Evolutionary conservation across 2,888 invertebrate species (phyloP).

Genomic region (Cinara cedri): DNA sequence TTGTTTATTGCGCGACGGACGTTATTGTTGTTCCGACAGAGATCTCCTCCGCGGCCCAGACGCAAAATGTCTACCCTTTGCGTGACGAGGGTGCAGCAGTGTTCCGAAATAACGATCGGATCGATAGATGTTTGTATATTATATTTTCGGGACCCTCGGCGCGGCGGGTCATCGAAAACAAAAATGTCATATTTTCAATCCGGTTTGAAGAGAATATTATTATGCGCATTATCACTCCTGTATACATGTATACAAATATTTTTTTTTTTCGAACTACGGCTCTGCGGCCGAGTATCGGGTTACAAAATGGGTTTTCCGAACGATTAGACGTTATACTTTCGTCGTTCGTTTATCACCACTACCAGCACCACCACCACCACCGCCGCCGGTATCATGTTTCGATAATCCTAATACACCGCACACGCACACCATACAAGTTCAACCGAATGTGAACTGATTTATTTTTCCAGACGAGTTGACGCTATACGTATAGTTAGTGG

Average conservation of each 20-base stretch:
- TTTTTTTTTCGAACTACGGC: too few relatives aligned
- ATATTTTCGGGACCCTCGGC: background rate
- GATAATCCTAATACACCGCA: background rate
- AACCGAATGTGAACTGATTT: constrained; percentile 3
- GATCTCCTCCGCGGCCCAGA: background rate
- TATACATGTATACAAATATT: too few relatives aligned
- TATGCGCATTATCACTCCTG: too few relatives aligned
- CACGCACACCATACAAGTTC: constrained; percentile 10
- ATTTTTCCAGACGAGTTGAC: constrained; percentile 26
- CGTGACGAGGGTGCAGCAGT: constrained; percentile 18
- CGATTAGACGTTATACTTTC: constrained; percentile 42
- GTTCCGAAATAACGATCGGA: background rate
- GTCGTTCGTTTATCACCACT: background rate
- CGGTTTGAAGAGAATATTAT: constrained; percentile 8
- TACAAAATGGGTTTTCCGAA: constrained; percentile 48
- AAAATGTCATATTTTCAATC: constrained; percentile 9
- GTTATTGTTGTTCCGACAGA: background rate
- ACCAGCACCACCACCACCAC: constrained; percentile 13
- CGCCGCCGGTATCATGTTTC: constrained; percentile 35
- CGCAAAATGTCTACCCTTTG: constrained; percentile 37
- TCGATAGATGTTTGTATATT: background rate
- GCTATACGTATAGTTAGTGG: background rate
- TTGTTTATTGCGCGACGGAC: background rate
- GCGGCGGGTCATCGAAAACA: constrained; percentile 16
- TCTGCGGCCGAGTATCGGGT: background rate